Evolutionary conservation across 2,888 invertebrate genomes (phyloP).

Genomic region (Parnassius smintheus): DNA sequence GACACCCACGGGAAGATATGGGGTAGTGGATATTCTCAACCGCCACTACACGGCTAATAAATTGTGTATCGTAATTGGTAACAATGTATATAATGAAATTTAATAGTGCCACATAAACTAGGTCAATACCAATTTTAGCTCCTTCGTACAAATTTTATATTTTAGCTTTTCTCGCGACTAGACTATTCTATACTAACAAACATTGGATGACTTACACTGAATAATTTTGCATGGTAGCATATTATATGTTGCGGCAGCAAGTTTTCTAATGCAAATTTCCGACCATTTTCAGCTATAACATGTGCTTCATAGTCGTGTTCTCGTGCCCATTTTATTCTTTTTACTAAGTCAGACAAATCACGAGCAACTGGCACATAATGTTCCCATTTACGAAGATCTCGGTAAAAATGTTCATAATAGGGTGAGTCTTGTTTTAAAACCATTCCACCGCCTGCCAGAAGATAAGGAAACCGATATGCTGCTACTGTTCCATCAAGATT

Average conservation of each 20-base stretch:
- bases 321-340: slow-evolving; percentile 89
- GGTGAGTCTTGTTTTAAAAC: slow-evolving; percentile 95
- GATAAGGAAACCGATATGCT: slow-evolving; percentile 95
- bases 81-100: too few relatives aligned
- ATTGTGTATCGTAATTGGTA: too few relatives aligned
- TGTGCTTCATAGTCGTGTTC: slow-evolving; percentile 85
- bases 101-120: too few relatives aligned
- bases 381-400: slow-evolving; percentile 85
- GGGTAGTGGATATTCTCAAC: too few relatives aligned
- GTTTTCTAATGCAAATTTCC: slow-evolving; percentile 87
- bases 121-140: too few relatives aligned
- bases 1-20: too few relatives aligned
- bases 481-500: slow-evolving; percentile 98
- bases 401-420: slow-evolving; percentile 98
- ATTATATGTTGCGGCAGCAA: slow-evolving; percentile 91
- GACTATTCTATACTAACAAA: slow-evolving; percentile 71
- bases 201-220: slow-evolving; percentile 82
- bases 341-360: slow-evolving; percentile 90
- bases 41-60: too few relatives aligned
- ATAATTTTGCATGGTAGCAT: slow-evolving; percentile 89
- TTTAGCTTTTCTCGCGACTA: too few relatives aligned
- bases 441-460: slow-evolving; percentile 92
- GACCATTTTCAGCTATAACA: slow-evolving; percentile 84
- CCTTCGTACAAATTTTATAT: too few relatives aligned
- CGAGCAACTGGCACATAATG: slow-evolving; percentile 92